phyloP scores from a whole-genome alignment of 2,113 vertebrate species.

The Enhydra lutris region DNA sequence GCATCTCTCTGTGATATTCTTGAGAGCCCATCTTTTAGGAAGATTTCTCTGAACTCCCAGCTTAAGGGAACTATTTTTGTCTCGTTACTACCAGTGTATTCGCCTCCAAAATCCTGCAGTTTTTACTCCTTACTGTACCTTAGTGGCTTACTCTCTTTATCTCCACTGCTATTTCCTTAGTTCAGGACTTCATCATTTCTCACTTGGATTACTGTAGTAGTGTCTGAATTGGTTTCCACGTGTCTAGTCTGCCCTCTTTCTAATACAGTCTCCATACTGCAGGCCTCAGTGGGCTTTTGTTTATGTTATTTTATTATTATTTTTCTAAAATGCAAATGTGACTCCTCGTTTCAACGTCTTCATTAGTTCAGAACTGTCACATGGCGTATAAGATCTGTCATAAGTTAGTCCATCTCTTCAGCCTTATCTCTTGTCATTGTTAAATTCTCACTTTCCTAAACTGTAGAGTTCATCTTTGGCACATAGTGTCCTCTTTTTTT shows the following conservation, averaged over 20 bases:
- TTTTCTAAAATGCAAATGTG: conserved; percentile 2
- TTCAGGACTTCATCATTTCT: conserved; percentile 5
- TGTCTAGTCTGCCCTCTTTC: background rate
- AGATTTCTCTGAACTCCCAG: background rate
- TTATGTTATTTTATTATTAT: conserved; percentile 21
- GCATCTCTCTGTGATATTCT: background rate
- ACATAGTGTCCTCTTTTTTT: background rate
- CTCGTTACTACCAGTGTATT: background rate
- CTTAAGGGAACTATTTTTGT: background rate
- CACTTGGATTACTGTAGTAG: background rate
- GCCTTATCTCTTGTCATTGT: background rate
- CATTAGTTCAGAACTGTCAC: background rate
- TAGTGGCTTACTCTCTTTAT: background rate
- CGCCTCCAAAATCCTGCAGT: background rate
- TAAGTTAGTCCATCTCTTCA: background rate
- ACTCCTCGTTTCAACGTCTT: background rate
- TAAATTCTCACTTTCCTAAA: background rate
- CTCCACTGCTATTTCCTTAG: background rate
- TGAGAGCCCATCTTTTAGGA: background rate
- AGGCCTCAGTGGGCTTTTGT: background rate
- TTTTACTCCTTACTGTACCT: background rate
- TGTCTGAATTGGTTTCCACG: conserved; percentile 4
- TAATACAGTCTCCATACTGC: background rate
- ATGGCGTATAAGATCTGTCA: background rate
- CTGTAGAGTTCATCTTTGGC: background rate